Evolutionary conservation across 2,113 vertebrate species (phyloP).

Genomic region (Ptychochromis oligacanthus): DNA sequence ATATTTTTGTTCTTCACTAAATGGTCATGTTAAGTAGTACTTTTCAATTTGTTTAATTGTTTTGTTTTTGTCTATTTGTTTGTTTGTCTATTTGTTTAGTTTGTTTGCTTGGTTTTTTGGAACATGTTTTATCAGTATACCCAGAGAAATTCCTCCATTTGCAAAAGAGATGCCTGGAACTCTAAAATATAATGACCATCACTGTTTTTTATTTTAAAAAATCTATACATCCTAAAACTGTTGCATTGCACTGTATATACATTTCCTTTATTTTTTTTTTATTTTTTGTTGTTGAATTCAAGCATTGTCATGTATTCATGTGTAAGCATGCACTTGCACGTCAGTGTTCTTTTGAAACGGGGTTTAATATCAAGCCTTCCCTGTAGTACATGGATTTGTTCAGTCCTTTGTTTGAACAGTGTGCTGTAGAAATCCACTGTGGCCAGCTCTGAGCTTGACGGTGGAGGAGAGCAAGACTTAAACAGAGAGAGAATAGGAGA

Average conservation of each 20-base stretch:
- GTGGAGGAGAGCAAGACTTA: constrained; percentile 17
- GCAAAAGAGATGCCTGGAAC: neutral
- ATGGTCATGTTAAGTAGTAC: no score
- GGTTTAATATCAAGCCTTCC: constrained; percentile 50
- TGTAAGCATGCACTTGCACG: neutral
- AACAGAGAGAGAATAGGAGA: neutral
- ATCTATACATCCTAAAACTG: neutral
- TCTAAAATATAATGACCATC: neutral
- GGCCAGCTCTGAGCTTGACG: constrained; percentile 3
- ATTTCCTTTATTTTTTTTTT: neutral
- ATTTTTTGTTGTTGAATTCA: neutral
- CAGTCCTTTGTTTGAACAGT: constrained; percentile 50
- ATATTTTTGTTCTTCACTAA: no score
- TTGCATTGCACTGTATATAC: neutral
- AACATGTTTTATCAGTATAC: no score
- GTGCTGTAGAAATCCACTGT: constrained; percentile 41
- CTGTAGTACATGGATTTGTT: constrained; percentile 25
- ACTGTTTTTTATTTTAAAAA: no score
- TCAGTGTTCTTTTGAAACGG: constrained; percentile 35
- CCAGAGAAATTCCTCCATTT: neutral
- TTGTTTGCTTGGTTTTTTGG: no score
- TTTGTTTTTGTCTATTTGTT: no score
- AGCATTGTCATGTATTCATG: neutral
- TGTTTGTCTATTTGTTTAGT: no score
- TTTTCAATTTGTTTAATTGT: no score